Evolutionary conservation across 2,113 vertebrate genomes (phyloP), one percentile per base, ranked within the genome.

Genomic region (Tricholaema leucomelas): DNA sequence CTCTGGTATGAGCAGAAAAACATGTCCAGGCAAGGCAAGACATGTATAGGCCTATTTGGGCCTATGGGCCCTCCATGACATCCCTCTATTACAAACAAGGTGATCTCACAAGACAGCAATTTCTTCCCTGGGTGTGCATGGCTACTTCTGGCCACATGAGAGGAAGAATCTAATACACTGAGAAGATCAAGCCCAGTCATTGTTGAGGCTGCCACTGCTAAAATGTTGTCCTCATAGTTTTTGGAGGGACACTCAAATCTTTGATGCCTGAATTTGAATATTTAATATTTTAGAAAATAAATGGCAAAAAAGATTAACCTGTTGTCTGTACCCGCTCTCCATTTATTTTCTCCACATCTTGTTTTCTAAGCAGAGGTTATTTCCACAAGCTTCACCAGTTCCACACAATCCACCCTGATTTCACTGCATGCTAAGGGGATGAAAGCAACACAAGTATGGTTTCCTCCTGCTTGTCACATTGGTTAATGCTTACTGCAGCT

Each of bases 161-260:
- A 71, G 4, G 16, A 80, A 80, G 27, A 65, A 36, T 7, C 2
- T 9, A 50, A 14, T 48, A 46, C 3, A 61, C 36, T 64, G 33
- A 88, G 67, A 80, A 80, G 20, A 9, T 16, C 42, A 38, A 48
- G 28, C 8, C 7, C 11, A 31, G 36, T 75, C 21, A 24, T 25
- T 77, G 6, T 15, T 71, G 23, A 6, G 20, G 2, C 23, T 74
- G 8, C 5, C 16, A 31, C 18, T 54, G 30, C 8, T 58, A 59
- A 50, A 58, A 58, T n/a, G 65, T 61, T 58, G 7, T 7, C 8
- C 2, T 61, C 17, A 5, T 27, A 4, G 14, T 19, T 56, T 72
- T 75, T 61, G 35, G 4, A 4, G 8, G 7, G 8, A 38, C 4
- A 35, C 4, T 0, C 9, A 67, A 65, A 38, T 9, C 1, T n/a